phyloP scores from a whole-genome alignment of 2,888 invertebrate genomes.

The Mayetiola destructor region DNA sequence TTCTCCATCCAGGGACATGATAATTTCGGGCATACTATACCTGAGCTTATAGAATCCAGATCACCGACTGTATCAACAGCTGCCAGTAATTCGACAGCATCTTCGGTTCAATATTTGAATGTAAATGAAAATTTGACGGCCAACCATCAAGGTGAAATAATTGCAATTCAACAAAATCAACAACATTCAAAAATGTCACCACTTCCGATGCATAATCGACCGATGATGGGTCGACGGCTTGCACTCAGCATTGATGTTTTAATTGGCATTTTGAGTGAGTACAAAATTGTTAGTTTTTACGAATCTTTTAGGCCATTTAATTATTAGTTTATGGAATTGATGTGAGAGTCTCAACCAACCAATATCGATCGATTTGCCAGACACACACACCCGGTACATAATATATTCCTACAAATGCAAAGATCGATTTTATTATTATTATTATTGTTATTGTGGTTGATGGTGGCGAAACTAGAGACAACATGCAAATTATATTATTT shows the following conservation, averaged over 20 bases:
- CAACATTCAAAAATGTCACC: background rate
- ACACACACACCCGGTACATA: too few species aligned
- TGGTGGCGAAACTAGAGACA: too few species aligned
- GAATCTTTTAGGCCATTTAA: too few species aligned
- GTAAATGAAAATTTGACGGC: too few species aligned
- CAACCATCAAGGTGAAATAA: background rate
- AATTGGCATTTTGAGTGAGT: conserved; percentile 1
- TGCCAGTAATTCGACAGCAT: background rate
- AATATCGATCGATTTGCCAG: too few species aligned
- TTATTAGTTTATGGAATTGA: too few species aligned
- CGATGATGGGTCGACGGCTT: conserved; percentile 1
- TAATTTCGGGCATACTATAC: conserved; percentile 17
- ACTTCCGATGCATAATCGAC: background rate
- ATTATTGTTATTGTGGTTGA: too few species aligned
- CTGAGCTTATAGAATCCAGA: conserved; percentile 10
- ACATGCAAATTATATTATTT: too few species aligned
- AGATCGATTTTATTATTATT: too few species aligned
- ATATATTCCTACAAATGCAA: too few species aligned
- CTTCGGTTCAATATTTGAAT: too few species aligned
- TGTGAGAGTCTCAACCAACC: too few species aligned
- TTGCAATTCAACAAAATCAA: background rate
- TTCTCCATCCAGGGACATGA: conserved; percentile 18
- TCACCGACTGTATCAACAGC: background rate
- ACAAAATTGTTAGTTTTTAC: background rate
- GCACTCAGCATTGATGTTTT: background rate